Conservation (phyloP, 92 coral and sea anemone species). For the Bergia puertoricense region DNA sequence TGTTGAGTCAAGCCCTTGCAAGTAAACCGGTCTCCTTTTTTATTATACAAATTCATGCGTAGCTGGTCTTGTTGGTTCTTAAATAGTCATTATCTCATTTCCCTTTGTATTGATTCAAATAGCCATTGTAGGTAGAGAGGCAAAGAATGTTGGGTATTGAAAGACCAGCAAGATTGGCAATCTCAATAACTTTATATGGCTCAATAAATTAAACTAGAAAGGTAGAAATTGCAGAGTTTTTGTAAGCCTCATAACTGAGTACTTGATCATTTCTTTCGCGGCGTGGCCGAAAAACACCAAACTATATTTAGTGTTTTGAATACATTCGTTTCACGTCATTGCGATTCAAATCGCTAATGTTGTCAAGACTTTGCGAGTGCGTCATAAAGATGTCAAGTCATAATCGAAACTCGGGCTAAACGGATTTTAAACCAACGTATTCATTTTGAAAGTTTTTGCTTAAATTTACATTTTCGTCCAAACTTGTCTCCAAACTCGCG, state of each 20-base stretch:
- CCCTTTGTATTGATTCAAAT: not conserved
- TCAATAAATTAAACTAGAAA: not conserved
- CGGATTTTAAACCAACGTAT: not conserved
- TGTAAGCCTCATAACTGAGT: not conserved
- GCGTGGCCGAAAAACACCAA: not conserved
- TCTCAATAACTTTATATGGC: not conserved
- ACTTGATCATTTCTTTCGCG: not conserved
- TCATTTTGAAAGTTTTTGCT: too few relatives aligned
- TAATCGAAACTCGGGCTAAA: not conserved
- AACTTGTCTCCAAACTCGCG: not conserved
- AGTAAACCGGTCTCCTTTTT: not conserved
- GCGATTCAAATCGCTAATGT: not conserved
- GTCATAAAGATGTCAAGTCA: not conserved
- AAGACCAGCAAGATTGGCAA: not conserved
- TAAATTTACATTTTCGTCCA: not conserved
- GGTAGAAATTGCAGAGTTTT: not conserved
- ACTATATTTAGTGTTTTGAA: not conserved
- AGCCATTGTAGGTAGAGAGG: not conserved
- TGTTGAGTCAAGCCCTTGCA: too few relatives aligned
- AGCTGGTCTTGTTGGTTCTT: too few relatives aligned
- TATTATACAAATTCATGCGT: slow-evolving; percentile 5
- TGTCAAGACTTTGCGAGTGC: too few relatives aligned
- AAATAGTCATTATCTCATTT: not conserved
- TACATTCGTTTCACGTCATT: not conserved
- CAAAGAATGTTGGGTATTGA: not conserved